Conservation (phyloP, 1,140 invertebrate genomes). For the Agrilus planipennis region DNA sequence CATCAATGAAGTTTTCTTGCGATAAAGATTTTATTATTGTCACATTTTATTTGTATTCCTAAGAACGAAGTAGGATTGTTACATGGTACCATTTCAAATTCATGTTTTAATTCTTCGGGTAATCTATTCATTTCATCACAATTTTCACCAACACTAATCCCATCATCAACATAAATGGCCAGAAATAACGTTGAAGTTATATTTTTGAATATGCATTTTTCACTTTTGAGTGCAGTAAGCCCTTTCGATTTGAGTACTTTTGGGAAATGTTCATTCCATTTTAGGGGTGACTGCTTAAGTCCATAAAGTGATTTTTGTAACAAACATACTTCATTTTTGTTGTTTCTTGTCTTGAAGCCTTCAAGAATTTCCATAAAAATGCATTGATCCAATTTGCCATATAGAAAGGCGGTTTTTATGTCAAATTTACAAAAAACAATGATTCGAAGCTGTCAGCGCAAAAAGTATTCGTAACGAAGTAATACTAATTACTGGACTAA, state of each 20-base stretch:
- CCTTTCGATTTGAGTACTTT: slow-evolving; percentile 4
- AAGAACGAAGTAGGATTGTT: background rate
- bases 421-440: slow-evolving; percentile 14
- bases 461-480: slow-evolving; percentile 29
- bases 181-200: background rate
- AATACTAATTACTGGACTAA: slow-evolving; percentile 25
- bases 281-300: slow-evolving; percentile 28
- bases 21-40: too few relatives aligned
- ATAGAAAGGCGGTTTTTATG: slow-evolving; percentile 7
- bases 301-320: slow-evolving; percentile 7
- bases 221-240: slow-evolving; percentile 1
- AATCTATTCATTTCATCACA: background rate
- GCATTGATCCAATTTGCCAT: slow-evolving; percentile 14
- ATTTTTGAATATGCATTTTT: background rate
- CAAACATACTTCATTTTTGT: slow-evolving; percentile 1
- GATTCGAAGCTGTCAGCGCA: slow-evolving; percentile 20
- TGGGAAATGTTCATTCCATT: slow-evolving; percentile 25
- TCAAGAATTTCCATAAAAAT: slow-evolving; percentile 17
- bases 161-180: slow-evolving; percentile 6
- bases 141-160: background rate
- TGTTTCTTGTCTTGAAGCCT: slow-evolving; percentile 12
- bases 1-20: too few relatives aligned
- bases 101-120: background rate
- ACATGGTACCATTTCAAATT: slow-evolving; percentile 1
- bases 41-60: background rate